Evolutionary conservation across 2,113 vertebrate genomes (phyloP), one percentile per base, ranked within the genome.

Genomic region (Tringa solitaria): DNA sequence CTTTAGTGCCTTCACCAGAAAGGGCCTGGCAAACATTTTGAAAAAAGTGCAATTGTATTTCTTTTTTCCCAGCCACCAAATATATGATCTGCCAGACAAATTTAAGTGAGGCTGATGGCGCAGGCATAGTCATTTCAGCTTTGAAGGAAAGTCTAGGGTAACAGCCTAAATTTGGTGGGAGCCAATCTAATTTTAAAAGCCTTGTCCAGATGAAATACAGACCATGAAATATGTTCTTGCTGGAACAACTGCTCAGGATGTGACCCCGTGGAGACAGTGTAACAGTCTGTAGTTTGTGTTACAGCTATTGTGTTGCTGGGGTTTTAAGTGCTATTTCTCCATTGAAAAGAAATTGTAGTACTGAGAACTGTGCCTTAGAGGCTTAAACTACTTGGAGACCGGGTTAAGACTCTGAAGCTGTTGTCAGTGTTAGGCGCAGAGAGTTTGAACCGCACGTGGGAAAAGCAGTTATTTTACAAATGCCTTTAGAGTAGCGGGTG

Each of bases 141-240:
- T 84, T 73, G 4, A 12, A 84, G 80, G 21, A 74, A 95, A 91
- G 33, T 61, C 87, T 74, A 59, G 57, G 50, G 43, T 45, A 89
- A 60, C 53, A 92, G 79, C 74, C 68, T 74, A 48, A 81, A 77
- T 80, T 84, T 69, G 22, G 30, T 69, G 75, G 68, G 32, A 91
- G 45, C 37, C 50, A 74, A 50, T 32, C 37, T 94, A 48, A 70
- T 78, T 90, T 91, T 87, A 89, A 95, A 94, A 96, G 59, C 64
- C 84, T 80, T 91, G 59, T 91, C 80, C 57, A 61, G n/a, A 32
- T 84, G 89, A 95, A 90, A 92, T 92, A 89, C 0, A 0, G 87
- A 64, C 72, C 89, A 53, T 89, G 68, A 96, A 94, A 95, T 60
- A 8, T 5, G 14, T 51, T 80, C 75, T 89, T 89, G 54, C 84